Evolutionary conservation across 2,113 vertebrate genomes (phyloP), one percentile per base, ranked within the genome.

Genomic region (Trogon melanurus): DNA sequence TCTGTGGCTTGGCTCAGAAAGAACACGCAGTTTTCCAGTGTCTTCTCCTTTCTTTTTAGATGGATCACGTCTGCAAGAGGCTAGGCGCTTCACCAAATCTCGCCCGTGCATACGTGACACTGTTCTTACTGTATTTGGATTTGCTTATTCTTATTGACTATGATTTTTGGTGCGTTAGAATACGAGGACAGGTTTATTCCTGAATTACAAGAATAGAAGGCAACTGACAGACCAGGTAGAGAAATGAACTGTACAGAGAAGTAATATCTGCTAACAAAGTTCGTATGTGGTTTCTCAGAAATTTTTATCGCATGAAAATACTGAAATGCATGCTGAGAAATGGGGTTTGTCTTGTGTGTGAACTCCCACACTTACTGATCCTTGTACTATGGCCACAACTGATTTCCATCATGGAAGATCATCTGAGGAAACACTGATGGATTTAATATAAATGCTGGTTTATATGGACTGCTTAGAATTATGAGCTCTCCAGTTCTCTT

Each of bases 51-150:
- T 53, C 54, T 84, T 54, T 36, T 54, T 36, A 21, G n/a, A 57
- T 0, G 2, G 34, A 25, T 72, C 19, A 1, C 2, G 7, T 36
- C n/a, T 65, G 73, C 44, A 73, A 29, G 36, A 38, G 76, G 32
- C 71, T 29, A 25, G 44, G 27, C 61, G n/a, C 66, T 50, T 12
- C 19, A 18, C 32, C 34, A 85, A 27, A 65, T 47, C 16, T 73
- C 21, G 23, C 30, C 71, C 25, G 13, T 0, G 2, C 30, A 16
- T 56, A n/a, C 0, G 5, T 36, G 74, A 34, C 45, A 3, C n/a
- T 60, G 4, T 41, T 32, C 27, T 15, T 18, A 1, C 47, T 73
- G 26, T 32, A 13, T n/a, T 65, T 73, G 65, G 29, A 74, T 58
- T 56, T 56, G 13, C 3, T 67, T 38, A 7, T 19, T 23, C 13